Conservation (phyloP, 2,888 invertebrate species). For the Agonum fuliginosum region DNA sequence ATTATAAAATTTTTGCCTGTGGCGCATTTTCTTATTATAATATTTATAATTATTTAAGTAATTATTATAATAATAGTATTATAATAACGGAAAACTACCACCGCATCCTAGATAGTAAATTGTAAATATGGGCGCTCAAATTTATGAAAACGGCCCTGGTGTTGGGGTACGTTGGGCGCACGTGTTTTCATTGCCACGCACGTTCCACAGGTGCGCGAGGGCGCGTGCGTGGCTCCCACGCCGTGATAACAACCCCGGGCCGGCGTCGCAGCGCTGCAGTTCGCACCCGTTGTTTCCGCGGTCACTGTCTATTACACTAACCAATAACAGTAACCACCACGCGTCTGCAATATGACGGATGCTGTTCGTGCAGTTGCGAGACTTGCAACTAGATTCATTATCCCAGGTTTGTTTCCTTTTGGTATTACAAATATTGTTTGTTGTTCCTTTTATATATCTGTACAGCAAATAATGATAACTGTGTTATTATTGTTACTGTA, state of each 20-base stretch:
- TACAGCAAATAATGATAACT: constrained; percentile 8
- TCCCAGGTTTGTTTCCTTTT: constrained; percentile 16
- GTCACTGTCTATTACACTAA: not conserved
- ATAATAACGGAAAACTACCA: no score
- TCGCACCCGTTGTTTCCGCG: not conserved
- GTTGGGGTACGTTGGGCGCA: no score
- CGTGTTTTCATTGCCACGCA: constrained; percentile 15
- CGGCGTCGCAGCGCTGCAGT: constrained; percentile 25
- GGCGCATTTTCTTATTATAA: no score
- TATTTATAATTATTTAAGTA: no score
- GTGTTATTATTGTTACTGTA: not conserved
- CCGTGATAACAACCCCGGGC: constrained; percentile 21
- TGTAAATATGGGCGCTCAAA: no score
- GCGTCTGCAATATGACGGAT: no score
- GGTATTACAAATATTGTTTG: no score
- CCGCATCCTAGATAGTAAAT: no score
- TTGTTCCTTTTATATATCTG: not conserved
- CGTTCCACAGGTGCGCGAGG: constrained; percentile 43
- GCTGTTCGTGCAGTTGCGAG: not conserved
- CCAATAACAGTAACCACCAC: no score
- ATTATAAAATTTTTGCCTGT: no score
- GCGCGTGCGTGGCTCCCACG: constrained; percentile 40
- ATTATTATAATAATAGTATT: no score
- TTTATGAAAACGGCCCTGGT: no score
- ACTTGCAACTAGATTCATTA: not conserved